phyloP scores from a whole-genome alignment of 2,797 vertebrate species.

The Emys orbicularis region DNA sequence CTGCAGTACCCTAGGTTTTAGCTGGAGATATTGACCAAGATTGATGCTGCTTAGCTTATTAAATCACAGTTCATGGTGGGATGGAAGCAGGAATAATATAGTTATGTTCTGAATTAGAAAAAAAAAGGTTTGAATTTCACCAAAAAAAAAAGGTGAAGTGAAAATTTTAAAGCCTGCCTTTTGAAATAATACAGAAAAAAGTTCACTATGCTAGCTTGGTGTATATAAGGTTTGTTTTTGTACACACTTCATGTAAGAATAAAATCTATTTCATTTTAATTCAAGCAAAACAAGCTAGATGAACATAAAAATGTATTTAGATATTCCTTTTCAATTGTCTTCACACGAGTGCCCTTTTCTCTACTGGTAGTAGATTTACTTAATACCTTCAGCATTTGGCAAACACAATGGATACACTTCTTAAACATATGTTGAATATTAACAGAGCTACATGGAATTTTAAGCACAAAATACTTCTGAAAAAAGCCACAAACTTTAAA shows the following conservation, averaged over 20 bases:
- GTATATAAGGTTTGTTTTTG: not conserved
- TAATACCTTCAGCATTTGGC: constrained; percentile 43
- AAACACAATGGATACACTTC: constrained; percentile 29
- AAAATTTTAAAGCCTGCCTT: not conserved
- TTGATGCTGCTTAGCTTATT: not conserved
- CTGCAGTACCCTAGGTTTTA: not conserved
- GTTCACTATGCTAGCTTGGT: not conserved
- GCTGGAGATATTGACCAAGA: not conserved
- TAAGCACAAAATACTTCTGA: constrained; percentile 38
- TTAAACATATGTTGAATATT: constrained; percentile 53
- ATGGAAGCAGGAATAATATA: not conserved
- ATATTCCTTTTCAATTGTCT: not conserved
- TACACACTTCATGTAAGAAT: not conserved
- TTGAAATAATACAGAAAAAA: not conserved
- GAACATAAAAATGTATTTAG: constrained; percentile 14
- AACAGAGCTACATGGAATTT: constrained; percentile 52
- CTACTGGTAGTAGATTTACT: constrained; percentile 9
- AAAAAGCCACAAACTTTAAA: constrained; percentile 46
- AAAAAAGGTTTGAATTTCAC: not conserved
- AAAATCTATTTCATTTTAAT: not conserved
- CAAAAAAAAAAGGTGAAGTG: not conserved
- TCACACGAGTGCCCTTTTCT: not conserved
- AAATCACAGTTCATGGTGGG: not conserved
- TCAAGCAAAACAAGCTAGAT: not conserved
- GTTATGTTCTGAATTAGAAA: not conserved